Base-by-base conservation (phyloP, 2,888 invertebrate species). In the Antheraea yamamai region DNA sequence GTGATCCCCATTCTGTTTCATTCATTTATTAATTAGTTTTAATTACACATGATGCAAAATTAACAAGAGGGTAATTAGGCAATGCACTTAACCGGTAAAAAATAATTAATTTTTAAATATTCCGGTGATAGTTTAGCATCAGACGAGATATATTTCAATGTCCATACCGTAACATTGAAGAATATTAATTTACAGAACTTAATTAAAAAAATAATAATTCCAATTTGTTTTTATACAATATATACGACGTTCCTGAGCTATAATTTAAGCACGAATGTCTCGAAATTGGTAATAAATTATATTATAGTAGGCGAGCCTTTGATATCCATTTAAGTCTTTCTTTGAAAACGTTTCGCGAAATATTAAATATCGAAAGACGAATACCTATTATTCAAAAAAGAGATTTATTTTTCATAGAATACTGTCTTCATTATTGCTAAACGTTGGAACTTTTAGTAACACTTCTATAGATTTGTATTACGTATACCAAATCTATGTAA, bases 271-370 rank as follows among this genome's bases (percentile, higher is more conserved):
- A 78, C 1, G 80, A 79, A 77, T 78, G 77, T 81, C 80, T 80
- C 76, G 78, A 82, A 82, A 81, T 80, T 80, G 82, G 78, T 73
- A 73, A 81, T 81, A 81, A 82, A 81, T 82, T 78, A 79, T 76
- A 81, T 82, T 78, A 79, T 76, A 79, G 77, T 76, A 66, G 75
- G 74, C 75, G 78, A 71, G 75, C 77, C 77, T 78, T 78, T 74
- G 71, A 74, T 58, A 74, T 39, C 61, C 74, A 61, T 74, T 74
- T 68, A 74, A 74, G 55, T 26, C 23, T 70, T 58, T 61, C 58
- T 23, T 72, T 39, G 55, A 58, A 74, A 74, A 74, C 58, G 55
- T 72, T 74, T 74, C n/a, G 68, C 74, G 39, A 70, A 55, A 55
- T 74, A 74, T 70, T 72, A 74, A 74, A 74, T 74, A 74, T 71